These are phyloP conservation scores for Odontamblyopus rebecca DNA, from an alignment of 2,797 vertebrate genomes.

Conservation along the genomic window DNA sequence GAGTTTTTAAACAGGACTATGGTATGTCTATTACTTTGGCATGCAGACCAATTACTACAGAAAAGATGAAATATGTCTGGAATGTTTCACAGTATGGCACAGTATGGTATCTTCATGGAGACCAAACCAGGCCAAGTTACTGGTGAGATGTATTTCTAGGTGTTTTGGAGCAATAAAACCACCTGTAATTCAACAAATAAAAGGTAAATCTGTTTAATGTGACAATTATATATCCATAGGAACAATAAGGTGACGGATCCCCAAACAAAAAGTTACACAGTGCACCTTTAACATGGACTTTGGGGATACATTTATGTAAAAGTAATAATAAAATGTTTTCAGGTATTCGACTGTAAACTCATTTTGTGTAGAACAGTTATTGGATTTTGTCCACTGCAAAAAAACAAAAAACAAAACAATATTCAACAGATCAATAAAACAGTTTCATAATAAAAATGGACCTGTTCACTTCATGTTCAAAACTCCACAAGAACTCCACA, in stretches of 20 bases:
- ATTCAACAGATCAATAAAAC: background rate
- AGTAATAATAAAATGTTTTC: background rate
- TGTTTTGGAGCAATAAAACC: too few species aligned
- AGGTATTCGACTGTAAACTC: background rate
- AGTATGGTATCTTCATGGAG: too few species aligned
- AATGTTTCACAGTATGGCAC: too few species aligned
- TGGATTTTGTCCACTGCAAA: background rate
- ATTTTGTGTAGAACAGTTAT: background rate
- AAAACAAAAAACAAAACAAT: background rate
- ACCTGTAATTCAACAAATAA: too few species aligned
- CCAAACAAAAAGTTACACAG: too few species aligned
- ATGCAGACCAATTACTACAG: background rate
- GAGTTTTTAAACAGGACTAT: background rate
- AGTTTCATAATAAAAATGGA: background rate
- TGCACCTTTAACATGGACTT: background rate
- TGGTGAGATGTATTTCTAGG: too few species aligned
- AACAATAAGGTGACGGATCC: too few species aligned
- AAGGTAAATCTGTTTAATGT: too few species aligned
- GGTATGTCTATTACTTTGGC: background rate
- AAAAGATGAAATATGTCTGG: too few species aligned
- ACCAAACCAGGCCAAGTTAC: too few species aligned
- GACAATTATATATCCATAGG: too few species aligned
- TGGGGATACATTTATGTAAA: background rate
- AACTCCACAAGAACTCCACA: background rate
- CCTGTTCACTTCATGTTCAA: background rate